Base-by-base conservation (phyloP, 2,888 invertebrate genomes). In the Trachelus iudaicus region DNA sequence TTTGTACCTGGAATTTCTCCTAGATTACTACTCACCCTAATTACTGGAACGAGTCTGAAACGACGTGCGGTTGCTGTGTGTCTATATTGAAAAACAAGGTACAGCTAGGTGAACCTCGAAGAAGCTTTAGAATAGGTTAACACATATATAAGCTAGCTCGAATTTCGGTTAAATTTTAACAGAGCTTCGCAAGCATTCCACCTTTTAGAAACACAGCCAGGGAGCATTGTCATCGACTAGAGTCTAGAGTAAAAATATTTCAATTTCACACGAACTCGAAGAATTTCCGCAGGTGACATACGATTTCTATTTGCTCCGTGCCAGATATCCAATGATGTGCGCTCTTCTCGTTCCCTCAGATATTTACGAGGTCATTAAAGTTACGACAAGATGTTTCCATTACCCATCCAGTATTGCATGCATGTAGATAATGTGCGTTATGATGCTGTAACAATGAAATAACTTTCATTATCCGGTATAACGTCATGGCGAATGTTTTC, bases 291-390 rank as follows among this genome's bases (percentile, higher is more conserved):
- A 23, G 56, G 56, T 23, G 56, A 23, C 23, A 56, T 23, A 15
- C 23, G 56, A 56, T 56, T 56, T 23, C 9, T 56, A 56, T 56
- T 56, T 56, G 56, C 56, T 23, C 23, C 40, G 40, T 40, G 40
- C 23, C 30, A 74, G 74, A 74, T 33, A 74, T 34, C 74, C 37
- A 74, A 34, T n/a, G 35, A 74, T 30, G n/a, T 23, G 23, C 35
- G 34, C 30, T 34, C 11, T 33, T n/a, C 30, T 35, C 74, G 33
- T 56, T 35, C 75, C 76, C 78, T 56, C 23, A 9, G 75, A 80
- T 82, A 82, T 85, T 84, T 85, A 86, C 81, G 85, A 84, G 82
- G 83, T 81, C 83, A 82, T 85, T 85, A 86, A 84, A 84, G 83
- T 85, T 83, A 84, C 82, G 81, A 76, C 71, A 78, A 75, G 80